phyloP scores from a whole-genome alignment of 1,140 invertebrate species.

The Nixonia krombeini region DNA sequence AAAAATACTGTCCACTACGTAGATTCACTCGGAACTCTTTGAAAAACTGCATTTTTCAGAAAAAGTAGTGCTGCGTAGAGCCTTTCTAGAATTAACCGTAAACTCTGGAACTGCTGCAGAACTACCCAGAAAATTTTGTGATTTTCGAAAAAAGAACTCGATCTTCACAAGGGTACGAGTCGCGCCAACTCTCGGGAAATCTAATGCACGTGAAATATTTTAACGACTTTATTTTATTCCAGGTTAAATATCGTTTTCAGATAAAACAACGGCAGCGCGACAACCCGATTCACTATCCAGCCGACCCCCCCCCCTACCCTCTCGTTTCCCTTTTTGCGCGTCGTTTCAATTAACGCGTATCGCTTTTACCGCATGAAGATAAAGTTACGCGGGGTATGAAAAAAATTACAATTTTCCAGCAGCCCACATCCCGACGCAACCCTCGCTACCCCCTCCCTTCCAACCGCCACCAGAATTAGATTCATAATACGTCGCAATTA shows the following conservation, averaged over 20 bases:
- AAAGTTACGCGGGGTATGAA: conserved; percentile 12
- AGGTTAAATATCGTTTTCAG: conserved; percentile 35
- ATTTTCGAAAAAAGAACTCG: no score
- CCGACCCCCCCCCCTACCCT: neutral
- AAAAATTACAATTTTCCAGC: conserved; percentile 11
- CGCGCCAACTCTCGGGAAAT: conserved; percentile 19
- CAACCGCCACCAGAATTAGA: conserved; percentile 5
- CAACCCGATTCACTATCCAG: conserved; percentile 19
- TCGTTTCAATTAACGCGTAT: conserved; percentile 44
- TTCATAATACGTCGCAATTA: conserved; percentile 17
- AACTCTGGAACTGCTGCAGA: no score
- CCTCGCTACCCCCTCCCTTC: conserved; percentile 15
- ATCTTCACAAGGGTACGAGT: no score
- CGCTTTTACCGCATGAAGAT: conserved; percentile 24
- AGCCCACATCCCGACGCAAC: neutral
- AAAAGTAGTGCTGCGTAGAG: no score
- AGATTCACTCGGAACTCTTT: no score
- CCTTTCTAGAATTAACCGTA: no score
- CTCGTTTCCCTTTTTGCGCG: conserved; percentile 16
- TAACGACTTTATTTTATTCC: conserved; percentile 32
- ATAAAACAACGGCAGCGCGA: conserved; percentile 21
- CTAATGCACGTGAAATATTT: conserved; percentile 22
- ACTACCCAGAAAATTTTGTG: no score
- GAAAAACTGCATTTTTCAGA: no score
- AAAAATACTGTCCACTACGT: no score